Evolutionary conservation across 1,140 invertebrate species (phyloP).

Genomic region (Drosophila nebulosa): DNA sequence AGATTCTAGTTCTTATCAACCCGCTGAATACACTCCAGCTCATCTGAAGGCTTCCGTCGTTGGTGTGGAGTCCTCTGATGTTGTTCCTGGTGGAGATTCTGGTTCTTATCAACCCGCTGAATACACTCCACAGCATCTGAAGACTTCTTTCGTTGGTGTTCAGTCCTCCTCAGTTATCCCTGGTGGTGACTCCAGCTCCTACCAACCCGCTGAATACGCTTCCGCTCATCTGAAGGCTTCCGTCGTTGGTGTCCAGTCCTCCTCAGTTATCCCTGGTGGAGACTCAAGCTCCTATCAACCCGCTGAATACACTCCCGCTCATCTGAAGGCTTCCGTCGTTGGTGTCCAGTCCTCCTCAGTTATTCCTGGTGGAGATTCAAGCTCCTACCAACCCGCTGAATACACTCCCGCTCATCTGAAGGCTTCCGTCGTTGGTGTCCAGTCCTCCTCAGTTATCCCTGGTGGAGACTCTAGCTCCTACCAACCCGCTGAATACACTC

Average conservation of each 20-base stretch:
- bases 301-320: constrained; percentile 15
- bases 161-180: constrained; percentile 3
- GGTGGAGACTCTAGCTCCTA: not conserved
- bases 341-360: not conserved
- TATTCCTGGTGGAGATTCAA: constrained; percentile 3
- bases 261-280: not conserved
- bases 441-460: not conserved
- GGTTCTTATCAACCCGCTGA: constrained; percentile 29
- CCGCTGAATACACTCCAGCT: constrained; percentile 17
- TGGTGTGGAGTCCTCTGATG: not conserved
- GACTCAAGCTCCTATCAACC: constrained; percentile 35
- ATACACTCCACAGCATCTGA: constrained; percentile 4
- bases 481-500: not conserved
- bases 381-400: constrained; percentile 2
- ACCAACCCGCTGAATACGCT: constrained; percentile 37
- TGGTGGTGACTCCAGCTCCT: constrained; percentile 35
- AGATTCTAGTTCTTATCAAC: constrained; percentile 17
- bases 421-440: not conserved
- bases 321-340: not conserved
- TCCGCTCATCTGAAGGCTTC: not conserved
- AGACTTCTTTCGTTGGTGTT: not conserved
- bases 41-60: not conserved
- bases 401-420: not conserved
- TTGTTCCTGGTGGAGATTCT: constrained; percentile 8
- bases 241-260: not conserved